A percentile compares a stretch with the other conserved stretches of the same genome.
These are phyloP conservation scores for Saccostrea glomerata DNA, from an alignment of 1,140 invertebrate species.

Conservation along the genomic window DNA sequence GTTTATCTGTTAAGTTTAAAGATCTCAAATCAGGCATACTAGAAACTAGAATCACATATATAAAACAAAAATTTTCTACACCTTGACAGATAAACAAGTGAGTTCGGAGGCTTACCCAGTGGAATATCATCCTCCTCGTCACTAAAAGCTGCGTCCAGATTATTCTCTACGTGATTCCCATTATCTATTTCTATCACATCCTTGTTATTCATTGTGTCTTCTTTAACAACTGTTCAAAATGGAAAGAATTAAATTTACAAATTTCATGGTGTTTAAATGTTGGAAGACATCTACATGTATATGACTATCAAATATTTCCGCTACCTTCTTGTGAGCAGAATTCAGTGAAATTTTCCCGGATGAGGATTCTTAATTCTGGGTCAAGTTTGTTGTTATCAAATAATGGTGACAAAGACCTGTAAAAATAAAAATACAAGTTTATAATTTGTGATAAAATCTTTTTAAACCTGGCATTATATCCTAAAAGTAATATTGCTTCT, in stretches of 20 bases:
- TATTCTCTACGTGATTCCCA: conserved; percentile 76
- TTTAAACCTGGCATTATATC: too few relatives aligned
- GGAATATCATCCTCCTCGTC: conserved; percentile 90
- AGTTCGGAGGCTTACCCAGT: conserved; percentile 77
- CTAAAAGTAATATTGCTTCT: too few relatives aligned
- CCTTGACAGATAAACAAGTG: not conserved
- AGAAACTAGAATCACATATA: not conserved
- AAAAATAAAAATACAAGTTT: conserved; percentile 28
- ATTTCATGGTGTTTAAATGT: not conserved
- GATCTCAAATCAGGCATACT: not conserved
- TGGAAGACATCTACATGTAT: not conserved
- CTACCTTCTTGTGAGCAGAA: conserved; percentile 85
- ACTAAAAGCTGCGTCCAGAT: conserved; percentile 82
- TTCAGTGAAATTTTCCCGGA: conserved; percentile 94
- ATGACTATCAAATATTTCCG: not conserved
- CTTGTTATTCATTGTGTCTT: conserved; percentile 62
- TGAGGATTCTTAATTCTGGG: conserved; percentile 89
- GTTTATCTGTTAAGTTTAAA: conserved; percentile 72
- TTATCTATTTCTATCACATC: conserved; percentile 66
- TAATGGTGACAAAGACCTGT: conserved; percentile 88
- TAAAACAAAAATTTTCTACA: not conserved
- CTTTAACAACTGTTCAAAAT: conserved; percentile 62
- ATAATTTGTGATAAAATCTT: too few relatives aligned
- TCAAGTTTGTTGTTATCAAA: conserved; percentile 97
- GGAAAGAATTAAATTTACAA: not conserved